Evolutionary conservation across 2,113 vertebrate genomes (phyloP), one percentile per base, ranked within the genome.

Genomic region (Pristiophorus japonicus): DNA sequence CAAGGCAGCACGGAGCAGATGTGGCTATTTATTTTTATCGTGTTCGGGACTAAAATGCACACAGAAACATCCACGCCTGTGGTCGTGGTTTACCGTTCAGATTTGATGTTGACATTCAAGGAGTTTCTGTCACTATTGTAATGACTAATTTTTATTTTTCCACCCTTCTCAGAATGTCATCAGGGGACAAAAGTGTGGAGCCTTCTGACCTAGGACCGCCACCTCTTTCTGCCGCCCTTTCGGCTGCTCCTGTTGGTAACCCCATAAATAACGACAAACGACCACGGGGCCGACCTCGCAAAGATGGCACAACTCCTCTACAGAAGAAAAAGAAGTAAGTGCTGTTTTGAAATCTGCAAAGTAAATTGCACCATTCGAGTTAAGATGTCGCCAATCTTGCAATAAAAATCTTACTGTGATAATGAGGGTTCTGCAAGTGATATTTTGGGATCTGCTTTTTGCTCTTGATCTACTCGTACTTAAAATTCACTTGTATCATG

Each of bases 211-310:
- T 98, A 97, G 97, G 97, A 97, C 97, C 98, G 97, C 98, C 98
- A 96, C 98, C 98, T 96, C 97, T 98, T 96, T 97, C 97, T 97
- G 97, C 98, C 97, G 97, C 98, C 96, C 97, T 97, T 97, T 98
- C 97, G 97, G 97, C 98, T 97, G 98, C 98, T 96, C 97, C 98
- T 97, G 98, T 98, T 97, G 98, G 98, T 97, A 98, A 98, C 97
- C 98, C 98, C 96, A 98, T 98, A 97, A 98, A 98, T 96, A 97
- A 98, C 97, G 99, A 99, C 98, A 98, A 98, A 98, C 98, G 98
- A 98, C 98, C 98, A 97, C 98, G 99, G 97, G 99, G 99, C 97
- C 98, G 98, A 98, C 99, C 98, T 96, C 98, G 98, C 97, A 99
- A 99, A 98, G 98, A 99, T 98, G 98, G 98, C 97, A 98, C 97